These are phyloP conservation scores for Bubo blakistoni DNA, from an alignment of 2,113 vertebrate genomes.

Conservation along the genomic window DNA sequence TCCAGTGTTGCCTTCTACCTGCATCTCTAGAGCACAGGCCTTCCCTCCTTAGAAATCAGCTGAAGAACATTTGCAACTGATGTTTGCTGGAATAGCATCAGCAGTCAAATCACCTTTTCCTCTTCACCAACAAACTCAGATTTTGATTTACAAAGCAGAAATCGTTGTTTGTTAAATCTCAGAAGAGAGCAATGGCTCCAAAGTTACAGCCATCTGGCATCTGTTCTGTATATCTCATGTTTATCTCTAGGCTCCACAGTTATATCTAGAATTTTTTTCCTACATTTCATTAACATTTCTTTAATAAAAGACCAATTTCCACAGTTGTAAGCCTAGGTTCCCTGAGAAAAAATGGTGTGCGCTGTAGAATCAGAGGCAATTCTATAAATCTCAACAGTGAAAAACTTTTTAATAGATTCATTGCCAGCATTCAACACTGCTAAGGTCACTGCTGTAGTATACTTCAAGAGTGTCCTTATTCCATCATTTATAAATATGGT, in stretches of 20 bases:
- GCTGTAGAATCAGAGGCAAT: background rate
- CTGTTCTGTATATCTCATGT: background rate
- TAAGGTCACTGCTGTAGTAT: background rate
- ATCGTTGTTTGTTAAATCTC: background rate
- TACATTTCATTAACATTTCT: background rate
- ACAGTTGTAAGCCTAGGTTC: background rate
- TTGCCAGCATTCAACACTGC: background rate
- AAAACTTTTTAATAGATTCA: background rate
- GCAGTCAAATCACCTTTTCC: background rate
- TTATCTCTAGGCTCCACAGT: background rate
- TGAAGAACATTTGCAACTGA: background rate
- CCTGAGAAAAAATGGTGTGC: background rate
- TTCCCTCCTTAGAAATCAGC: background rate
- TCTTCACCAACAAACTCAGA: background rate
- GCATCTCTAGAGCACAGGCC: background rate
- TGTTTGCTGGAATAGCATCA: background rate
- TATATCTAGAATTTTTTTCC: background rate
- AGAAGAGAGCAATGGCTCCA: background rate
- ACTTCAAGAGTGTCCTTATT: background rate
- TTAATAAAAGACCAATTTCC: rapidly evolving
- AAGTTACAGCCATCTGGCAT: background rate
- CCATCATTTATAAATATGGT: background rate
- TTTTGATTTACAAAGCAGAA: background rate
- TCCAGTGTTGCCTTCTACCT: background rate
- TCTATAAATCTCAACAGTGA: background rate